Evolutionary conservation across 92 coral and sea anemone genomes (phyloP), one percentile per base, ranked within the genome.

Genomic region (Parazoanthus atlanticus): DNA sequence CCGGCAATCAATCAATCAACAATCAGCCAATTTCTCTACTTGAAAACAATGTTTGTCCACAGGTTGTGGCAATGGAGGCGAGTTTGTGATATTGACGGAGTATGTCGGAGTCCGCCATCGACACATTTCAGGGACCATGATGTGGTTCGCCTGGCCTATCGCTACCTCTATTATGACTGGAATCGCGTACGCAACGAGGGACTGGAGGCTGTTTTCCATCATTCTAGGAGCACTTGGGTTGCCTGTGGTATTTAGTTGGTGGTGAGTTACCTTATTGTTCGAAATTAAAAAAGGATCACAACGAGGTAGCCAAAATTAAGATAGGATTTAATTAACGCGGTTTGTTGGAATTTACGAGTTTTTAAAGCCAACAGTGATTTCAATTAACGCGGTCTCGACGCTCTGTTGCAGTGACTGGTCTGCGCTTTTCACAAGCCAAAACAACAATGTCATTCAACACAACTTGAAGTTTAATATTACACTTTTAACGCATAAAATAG

Each of bases 1-100:
- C 3, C 0, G 43, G 19, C 77, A 70, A 8, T 70, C 74, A 28
- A 9, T 32, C 1, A 30, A 6, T 13, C 43, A 73, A 28, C 8
- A 8, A 32, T 13, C 25, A 28, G 33, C 0, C n/a, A 9, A 23
- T 28, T 7, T 28, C 76, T 17, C 12, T 69, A 5, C 33, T 69
- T 25, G 5, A 56, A 56, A 15, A 56, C 32, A 0, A 11, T 21
- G 56, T 41, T 46, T 49, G 1, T 3, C 34, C 34, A 3, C 65
- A 96, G 98, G 98, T 47, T 97, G 93, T 17, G 91, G 91, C 31
- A 90, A 94, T 25, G 89, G 93, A 47, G 88, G 95, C 64, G 71
- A 83, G 86, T 93, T 95, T 70, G 89, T 95, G 47, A 91, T 95
- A 38, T 31, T 92, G 29, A 93, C 93, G 29, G 98, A 95, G 86